Base-by-base conservation (phyloP, 2,113 vertebrate species). In the Leiothrix lutea region DNA sequence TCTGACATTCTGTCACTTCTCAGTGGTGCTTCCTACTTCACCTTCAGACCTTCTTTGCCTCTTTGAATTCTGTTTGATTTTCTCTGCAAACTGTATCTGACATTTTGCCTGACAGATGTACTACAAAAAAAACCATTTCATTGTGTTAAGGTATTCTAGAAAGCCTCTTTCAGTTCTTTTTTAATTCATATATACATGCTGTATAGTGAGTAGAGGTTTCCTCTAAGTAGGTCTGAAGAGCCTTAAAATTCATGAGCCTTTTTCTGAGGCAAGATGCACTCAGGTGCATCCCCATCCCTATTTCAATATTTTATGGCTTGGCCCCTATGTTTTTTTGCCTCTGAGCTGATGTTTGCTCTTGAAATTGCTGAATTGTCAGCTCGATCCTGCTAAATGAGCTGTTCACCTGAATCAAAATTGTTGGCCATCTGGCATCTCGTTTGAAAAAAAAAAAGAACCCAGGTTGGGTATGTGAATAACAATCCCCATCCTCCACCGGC, bases 341-440 rank as follows among this genome's bases (percentile, higher is more conserved):
- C 87, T 47, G 72, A 78, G 38, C 50, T 80, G 48, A 66, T 94
- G 80, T 89, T 94, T 97, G 51, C 79, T 97, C 87, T 96, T 86
- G 58, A 82, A 92, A 58, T 82, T 21, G 6, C 61, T 54, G 54
- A 86, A 72, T 92, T 8, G 42, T 86, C 90, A 86, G 40, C 80
- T 57, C 1, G 1, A 64, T 21, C 9, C 62, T 89, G 96, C 88
- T 97, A 94, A 96, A 96, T 95, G 94, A 97, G 92, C 94, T 88
- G 83, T 93, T 97, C 91, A 95, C 85, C 91, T 94, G 92, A 87
- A 88, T 89, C 69, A 88, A 61, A 96, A 72, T 50, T 21, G 26
- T 66, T 91, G 81, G 80, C 96, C 96, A 95, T 94, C 95, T 97
- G 97, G 96, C 95, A 81, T 35, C 13, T 9, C 23, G 57, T 28